Conservation (phyloP, 1,140 invertebrate genomes). For the Saxidomus purpurata region DNA sequence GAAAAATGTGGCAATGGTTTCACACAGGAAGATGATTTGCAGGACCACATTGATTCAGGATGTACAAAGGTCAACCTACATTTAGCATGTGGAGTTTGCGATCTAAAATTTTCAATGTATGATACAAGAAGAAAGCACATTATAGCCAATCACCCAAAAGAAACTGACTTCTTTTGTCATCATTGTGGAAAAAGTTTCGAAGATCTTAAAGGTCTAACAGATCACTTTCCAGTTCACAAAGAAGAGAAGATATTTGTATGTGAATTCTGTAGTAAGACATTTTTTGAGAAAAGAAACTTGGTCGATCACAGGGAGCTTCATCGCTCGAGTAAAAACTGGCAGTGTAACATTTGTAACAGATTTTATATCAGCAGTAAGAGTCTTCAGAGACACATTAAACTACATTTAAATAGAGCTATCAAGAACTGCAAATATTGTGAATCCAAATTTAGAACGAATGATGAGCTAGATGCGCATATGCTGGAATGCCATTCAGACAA, state of each 20-base stretch:
- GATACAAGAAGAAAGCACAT: conserved; percentile 54
- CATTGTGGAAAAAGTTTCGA: conserved; percentile 44
- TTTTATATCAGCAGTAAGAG: conserved; percentile 47
- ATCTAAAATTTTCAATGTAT: conserved; percentile 45
- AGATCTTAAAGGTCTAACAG: neutral
- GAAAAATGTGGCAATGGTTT: conserved; percentile 55
- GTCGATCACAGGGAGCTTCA: conserved; percentile 52
- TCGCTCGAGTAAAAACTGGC: conserved; percentile 3
- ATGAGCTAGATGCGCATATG: conserved; percentile 36
- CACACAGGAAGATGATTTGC: neutral
- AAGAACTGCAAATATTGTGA: conserved; percentile 57
- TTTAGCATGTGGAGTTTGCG: conserved; percentile 49
- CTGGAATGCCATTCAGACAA: neutral
- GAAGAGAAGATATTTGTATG: conserved; percentile 46
- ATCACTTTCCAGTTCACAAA: conserved; percentile 33
- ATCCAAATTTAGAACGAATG: conserved; percentile 12
- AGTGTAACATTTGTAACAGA: conserved; percentile 43
- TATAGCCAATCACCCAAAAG: conserved; percentile 16
- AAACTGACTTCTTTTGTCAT: conserved; percentile 42
- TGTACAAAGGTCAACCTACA: neutral
- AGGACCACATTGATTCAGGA: neutral
- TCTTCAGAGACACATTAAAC: conserved; percentile 51
- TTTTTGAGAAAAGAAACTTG: conserved; percentile 61
- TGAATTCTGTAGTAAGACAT: conserved; percentile 38
- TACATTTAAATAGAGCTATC: neutral